Evolutionary conservation across 1,140 invertebrate species (phyloP), one percentile per base, ranked within the genome.

Genomic region (Ceratoteleas bidentatus): DNA sequence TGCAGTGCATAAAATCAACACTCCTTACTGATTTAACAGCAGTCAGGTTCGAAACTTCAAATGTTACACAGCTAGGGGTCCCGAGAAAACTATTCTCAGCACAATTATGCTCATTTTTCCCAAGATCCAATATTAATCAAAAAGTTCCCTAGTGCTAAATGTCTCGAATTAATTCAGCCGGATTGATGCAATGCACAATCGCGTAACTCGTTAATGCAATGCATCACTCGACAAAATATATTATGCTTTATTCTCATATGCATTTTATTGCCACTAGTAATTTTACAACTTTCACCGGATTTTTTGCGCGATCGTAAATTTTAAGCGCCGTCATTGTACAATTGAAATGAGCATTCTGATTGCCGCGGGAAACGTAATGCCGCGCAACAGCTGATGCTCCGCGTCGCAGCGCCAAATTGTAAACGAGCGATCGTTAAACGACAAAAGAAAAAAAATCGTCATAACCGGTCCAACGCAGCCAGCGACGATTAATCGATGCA

Each of bases 281-380:
- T 70, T 78, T 72, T 72, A 61, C 47, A 56, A 79, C 76, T 79
- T 79, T 79, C 76, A 66, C 76, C 15, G 15, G 40, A 66, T 58
- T 72, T 61, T 78, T 78, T 45, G 47, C 52, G 7, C 32, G 60
- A 13, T 32, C 32, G 47, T 70, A 57, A 78, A 78, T 62, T 68
- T 57, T 58, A 56, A 62, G 61, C 60, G 45, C 33, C 36, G 32
- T 33, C 13, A 34, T 47, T 45, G 56, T 57, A 57, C 70, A 65
- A 57, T 58, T 49, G 52, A 65, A 78, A 60, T 33, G 40, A 62
- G 24, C 64, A 56, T 65, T 60, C 53, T 61, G 72, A 74, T 75
- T 45, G 32, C 73, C 49, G 13, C 72, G 36, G 45, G 45, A 64
- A 66, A 53, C 50, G 32, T 64, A 64, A 64, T 54, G 32, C 15